Evolutionary conservation across 1,140 invertebrate genomes (phyloP).

Genomic region (Odontomachus brunneus): DNA sequence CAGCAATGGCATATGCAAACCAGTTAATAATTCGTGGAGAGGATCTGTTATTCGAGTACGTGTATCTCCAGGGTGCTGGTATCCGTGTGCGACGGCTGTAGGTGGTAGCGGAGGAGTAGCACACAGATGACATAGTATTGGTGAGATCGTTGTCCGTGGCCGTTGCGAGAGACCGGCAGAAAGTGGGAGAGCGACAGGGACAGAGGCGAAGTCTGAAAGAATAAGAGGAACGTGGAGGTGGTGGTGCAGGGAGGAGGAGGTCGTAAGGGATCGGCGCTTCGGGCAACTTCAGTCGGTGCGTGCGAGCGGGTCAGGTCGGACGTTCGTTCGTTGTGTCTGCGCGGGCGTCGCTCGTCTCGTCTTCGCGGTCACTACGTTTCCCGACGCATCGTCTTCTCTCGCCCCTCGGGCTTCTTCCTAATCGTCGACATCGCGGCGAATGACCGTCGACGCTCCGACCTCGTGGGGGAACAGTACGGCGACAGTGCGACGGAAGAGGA

Average conservation of each 20-base stretch:
- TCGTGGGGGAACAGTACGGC: no score
- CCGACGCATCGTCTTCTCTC: neutral
- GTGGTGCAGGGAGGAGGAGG: neutral
- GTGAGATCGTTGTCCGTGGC: constrained; percentile 62
- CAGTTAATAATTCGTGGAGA: no score
- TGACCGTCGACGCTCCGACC: no score
- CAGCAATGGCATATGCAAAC: no score
- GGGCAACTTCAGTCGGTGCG: constrained; percentile 64
- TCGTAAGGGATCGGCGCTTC: constrained; percentile 49
- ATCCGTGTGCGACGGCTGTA: neutral
- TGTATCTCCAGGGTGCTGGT: no score
- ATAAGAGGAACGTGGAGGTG: neutral
- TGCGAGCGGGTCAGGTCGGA: constrained; percentile 62
- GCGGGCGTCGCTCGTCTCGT: constrained; percentile 5
- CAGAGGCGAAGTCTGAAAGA: no score
- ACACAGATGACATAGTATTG: constrained; percentile 7
- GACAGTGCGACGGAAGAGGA: no score
- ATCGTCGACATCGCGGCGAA: neutral
- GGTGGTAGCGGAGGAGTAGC: constrained; percentile 15
- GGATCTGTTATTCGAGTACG: no score
- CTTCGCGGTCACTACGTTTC: constrained; percentile 3
- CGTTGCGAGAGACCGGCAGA: constrained; percentile 28
- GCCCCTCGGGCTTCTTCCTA: neutral
- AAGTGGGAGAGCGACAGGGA: constrained; percentile 9
- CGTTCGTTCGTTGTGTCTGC: constrained; percentile 24